A percentile compares a stretch with the other conserved stretches of the same genome.
These are phyloP conservation scores for Drosophila bifasciata DNA, from an alignment of 1,140 invertebrate genomes.

Conservation along the genomic window DNA sequence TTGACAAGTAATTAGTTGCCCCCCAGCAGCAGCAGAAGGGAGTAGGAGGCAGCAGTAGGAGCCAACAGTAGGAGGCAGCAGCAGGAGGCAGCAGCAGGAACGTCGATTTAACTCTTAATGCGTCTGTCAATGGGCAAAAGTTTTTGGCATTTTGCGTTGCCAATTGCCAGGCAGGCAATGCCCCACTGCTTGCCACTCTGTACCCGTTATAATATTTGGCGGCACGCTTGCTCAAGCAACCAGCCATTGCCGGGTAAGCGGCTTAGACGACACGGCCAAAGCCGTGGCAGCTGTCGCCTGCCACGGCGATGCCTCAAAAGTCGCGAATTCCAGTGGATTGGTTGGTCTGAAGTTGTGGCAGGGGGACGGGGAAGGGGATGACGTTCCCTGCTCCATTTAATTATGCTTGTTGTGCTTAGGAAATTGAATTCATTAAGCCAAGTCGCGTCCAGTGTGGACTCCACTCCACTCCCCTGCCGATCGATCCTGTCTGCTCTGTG, in stretches of 20 bases:
- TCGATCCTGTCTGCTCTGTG: background rate
- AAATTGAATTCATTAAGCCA: conserved; percentile 48
- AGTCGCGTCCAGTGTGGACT: no score
- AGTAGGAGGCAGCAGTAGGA: background rate
- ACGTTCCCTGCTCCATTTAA: conserved; percentile 16
- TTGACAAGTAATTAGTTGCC: conserved; percentile 35
- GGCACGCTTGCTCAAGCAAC: no score
- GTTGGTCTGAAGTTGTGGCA: background rate
- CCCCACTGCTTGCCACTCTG: conserved; percentile 14
- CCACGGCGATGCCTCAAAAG: background rate
- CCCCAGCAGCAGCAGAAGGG: background rate
- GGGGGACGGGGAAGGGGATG: no score
- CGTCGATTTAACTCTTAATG: conserved; percentile 48
- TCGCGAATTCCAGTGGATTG: background rate
- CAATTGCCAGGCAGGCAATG: no score
- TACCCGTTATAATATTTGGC: conserved; percentile 32
- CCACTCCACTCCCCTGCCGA: no score
- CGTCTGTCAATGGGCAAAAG: conserved; percentile 43
- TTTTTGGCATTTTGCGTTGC: background rate
- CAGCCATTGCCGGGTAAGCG: no score
- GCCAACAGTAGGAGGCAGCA: background rate
- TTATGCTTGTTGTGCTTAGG: conserved; percentile 42
- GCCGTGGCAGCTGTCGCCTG: no score
- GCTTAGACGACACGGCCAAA: no score
- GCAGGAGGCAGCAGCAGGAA: background rate